These are phyloP conservation scores for Trachelus troglodyta DNA, from an alignment of 2,888 invertebrate genomes.

Conservation along the genomic window DNA sequence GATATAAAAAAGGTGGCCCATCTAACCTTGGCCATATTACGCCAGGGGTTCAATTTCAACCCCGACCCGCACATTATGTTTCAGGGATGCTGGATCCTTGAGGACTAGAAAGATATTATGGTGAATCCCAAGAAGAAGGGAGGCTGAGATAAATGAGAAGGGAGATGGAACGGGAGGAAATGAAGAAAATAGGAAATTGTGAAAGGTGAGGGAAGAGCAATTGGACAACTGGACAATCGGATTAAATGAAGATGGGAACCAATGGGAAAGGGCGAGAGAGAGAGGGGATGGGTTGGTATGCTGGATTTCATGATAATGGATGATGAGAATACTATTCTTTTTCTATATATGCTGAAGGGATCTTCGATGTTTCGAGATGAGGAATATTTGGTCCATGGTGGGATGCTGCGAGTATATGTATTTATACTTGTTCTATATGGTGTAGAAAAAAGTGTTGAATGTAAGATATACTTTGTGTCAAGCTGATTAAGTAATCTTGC, in stretches of 20 bases:
- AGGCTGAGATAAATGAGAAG: neutral
- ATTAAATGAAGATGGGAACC: neutral
- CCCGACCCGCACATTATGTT: conserved; percentile 2
- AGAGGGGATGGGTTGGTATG: neutral
- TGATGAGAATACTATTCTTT: neutral
- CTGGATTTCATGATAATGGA: neutral
- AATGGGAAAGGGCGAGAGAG: neutral
- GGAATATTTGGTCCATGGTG: neutral
- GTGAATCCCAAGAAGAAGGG: neutral
- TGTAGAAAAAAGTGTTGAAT: neutral
- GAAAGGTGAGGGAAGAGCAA: neutral
- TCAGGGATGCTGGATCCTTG: neutral
- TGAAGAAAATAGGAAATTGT: neutral
- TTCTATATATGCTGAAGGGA: neutral
- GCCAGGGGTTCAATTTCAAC: conserved; percentile 5
- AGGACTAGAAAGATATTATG: neutral
- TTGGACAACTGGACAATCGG: neutral
- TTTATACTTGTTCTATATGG: too few relatives aligned
- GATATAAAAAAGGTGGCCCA: neutral
- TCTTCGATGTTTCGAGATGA: neutral
- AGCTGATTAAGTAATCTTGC: neutral
- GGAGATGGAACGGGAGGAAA: neutral
- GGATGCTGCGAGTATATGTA: neutral
- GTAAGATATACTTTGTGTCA: neutral
- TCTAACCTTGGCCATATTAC: conserved; percentile 2